phyloP scores from a whole-genome alignment of 2,113 vertebrate genomes.

The Phaethon lepturus region DNA sequence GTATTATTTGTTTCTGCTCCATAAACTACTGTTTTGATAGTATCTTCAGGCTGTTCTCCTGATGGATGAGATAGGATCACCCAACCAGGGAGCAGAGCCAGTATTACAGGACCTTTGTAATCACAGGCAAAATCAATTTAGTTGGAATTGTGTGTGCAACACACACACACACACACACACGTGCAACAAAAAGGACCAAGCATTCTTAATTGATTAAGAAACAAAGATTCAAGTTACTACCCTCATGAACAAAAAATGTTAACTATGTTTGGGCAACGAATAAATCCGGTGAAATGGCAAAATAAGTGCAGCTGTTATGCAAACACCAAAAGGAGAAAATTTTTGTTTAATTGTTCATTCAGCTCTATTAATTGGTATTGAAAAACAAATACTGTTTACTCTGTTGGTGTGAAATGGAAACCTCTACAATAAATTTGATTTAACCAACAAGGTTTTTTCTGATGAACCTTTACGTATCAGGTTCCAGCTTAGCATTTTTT shows the following conservation, averaged over 20 bases:
- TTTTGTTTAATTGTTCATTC: neutral
- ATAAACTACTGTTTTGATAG: neutral
- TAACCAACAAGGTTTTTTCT: neutral
- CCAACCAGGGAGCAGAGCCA: neutral
- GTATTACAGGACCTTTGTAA: neutral
- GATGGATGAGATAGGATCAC: neutral
- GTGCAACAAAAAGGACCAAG: neutral
- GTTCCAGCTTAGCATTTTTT: neutral
- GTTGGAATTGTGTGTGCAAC: neutral
- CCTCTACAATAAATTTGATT: neutral
- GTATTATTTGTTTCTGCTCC: neutral
- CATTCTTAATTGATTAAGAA: conserved; percentile 9
- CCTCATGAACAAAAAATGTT: neutral
- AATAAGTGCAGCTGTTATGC: neutral
- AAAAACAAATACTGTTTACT: neutral
- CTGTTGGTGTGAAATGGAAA: neutral
- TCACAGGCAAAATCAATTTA: neutral
- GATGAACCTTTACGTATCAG: neutral
- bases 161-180: no score
- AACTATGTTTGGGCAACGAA: neutral
- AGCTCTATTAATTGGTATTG: neutral
- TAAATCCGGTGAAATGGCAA: neutral
- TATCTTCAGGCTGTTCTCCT: neutral
- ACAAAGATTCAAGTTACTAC: neutral
- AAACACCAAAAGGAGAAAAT: neutral